Percentiles rank a stretch among this genome's conserved stretches.
These are phyloP conservation scores for Limnephilus lunatus DNA, from an alignment of 2,888 invertebrate genomes.

Conservation along the genomic window DNA sequence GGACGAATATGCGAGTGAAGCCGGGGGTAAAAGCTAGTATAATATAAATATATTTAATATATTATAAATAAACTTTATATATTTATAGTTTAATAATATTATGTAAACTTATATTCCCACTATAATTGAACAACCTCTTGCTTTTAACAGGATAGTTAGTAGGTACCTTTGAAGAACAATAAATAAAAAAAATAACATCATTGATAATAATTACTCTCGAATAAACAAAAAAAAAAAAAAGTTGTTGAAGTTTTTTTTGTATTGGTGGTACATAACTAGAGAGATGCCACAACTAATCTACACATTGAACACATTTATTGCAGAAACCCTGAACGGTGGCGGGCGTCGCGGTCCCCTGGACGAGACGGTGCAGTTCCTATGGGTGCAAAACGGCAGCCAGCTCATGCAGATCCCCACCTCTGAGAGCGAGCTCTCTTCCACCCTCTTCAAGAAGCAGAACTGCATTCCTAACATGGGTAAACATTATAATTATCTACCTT, in stretches of 20 bases:
- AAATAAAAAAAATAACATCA: background rate
- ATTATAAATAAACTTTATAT: no score
- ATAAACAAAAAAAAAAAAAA: no score
- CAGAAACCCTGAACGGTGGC: slow-evolving; percentile 68
- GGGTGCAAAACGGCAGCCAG: slow-evolving; percentile 72
- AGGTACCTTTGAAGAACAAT: no score
- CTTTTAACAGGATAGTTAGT: no score
- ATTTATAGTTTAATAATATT: no score
- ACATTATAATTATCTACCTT: background rate
- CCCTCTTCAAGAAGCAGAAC: slow-evolving; percentile 72
- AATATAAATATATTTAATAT: no score
- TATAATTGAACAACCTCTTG: no score
- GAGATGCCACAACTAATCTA: no score
- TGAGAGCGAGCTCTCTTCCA: slow-evolving; percentile 70
- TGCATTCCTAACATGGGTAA: slow-evolving; percentile 73
- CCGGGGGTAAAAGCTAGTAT: no score
- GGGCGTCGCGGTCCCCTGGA: slow-evolving; percentile 73
- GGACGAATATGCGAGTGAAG: no score
- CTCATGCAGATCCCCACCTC: slow-evolving; percentile 72
- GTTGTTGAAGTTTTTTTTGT: background rate
- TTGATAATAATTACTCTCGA: background rate
- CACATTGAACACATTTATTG: background rate
- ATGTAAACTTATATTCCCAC: no score
- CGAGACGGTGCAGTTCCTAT: slow-evolving; percentile 71
- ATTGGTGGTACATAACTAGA: background rate